Percentiles rank a stretch among this genome's conserved stretches.
phyloP scores from a whole-genome alignment of 2,797 vertebrate genomes.

The Sebastes vulpes region DNA sequence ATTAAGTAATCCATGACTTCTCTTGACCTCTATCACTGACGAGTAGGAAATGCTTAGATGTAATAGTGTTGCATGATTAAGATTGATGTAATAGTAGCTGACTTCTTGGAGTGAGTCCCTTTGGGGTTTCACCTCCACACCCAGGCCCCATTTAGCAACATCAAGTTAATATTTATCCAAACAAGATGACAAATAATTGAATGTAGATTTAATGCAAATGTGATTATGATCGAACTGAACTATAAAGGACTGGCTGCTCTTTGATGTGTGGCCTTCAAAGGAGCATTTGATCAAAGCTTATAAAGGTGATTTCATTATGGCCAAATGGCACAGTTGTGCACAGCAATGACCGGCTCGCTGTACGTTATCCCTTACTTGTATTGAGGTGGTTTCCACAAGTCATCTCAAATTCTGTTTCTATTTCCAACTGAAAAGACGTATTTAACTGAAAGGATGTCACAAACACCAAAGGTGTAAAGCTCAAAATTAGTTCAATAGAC shows the following conservation, averaged over 20 bases:
- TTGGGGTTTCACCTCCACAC: constrained; percentile 9
- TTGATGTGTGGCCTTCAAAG: constrained; percentile 56
- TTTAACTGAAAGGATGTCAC: no score
- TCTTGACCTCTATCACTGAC: constrained; percentile 5
- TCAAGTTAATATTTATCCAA: not conserved
- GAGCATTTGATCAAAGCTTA: constrained; percentile 27
- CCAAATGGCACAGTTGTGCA: constrained; percentile 12
- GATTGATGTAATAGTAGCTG: not conserved
- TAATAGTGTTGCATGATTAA: constrained; percentile 15
- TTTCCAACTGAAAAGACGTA: no score
- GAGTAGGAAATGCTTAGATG: not conserved
- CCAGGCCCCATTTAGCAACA: not conserved
- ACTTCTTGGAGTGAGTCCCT: constrained; percentile 16
- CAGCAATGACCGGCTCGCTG: no score
- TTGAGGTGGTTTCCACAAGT: not conserved
- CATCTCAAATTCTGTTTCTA: no score
- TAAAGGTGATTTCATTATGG: constrained; percentile 36
- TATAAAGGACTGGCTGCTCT: constrained; percentile 8
- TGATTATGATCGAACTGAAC: constrained; percentile 4
- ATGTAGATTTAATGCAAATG: constrained; percentile 47
- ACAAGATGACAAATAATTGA: not conserved
- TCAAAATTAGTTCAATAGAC: no score
- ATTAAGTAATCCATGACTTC: no score
- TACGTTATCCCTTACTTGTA: no score
- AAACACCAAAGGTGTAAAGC: no score